phyloP scores from a whole-genome alignment of 2,113 vertebrate species.

The Tricholaema leucomelas region DNA sequence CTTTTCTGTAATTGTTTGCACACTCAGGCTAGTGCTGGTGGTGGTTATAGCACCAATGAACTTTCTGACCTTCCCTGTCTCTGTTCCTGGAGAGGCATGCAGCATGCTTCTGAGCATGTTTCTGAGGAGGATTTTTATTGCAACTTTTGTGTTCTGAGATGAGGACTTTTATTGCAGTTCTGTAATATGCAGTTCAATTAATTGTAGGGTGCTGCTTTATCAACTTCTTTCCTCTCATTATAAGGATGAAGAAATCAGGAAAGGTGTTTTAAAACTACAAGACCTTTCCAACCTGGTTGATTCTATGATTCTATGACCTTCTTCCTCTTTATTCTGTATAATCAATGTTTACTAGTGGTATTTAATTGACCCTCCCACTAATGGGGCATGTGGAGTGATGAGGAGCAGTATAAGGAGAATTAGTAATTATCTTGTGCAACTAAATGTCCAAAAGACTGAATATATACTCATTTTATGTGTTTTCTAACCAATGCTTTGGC shows the following conservation, averaged over 20 bases:
- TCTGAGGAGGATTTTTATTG: neutral
- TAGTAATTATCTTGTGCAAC: neutral
- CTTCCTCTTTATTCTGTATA: neutral
- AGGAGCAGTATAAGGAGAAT: neutral
- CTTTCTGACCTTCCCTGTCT: neutral
- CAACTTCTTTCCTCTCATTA: neutral
- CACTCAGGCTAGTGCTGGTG: neutral
- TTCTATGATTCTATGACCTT: too few relatives aligned
- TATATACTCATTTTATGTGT: neutral
- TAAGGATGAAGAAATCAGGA: neutral
- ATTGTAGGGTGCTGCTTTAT: neutral
- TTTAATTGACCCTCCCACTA: neutral
- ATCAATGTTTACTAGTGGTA: neutral
- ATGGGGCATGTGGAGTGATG: neutral
- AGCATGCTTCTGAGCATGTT: neutral
- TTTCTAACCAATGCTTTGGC: neutral
- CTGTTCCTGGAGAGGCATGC: neutral
- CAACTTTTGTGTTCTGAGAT: neutral
- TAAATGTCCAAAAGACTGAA: neutral
- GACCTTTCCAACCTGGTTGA: too few relatives aligned
- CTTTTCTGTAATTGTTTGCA: neutral
- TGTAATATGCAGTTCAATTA: neutral
- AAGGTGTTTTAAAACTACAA: neutral
- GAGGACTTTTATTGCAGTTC: neutral
- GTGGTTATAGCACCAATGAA: neutral